phyloP scores from a whole-genome alignment of 2,797 vertebrate genomes.

The Leptodactylus fallax region DNA sequence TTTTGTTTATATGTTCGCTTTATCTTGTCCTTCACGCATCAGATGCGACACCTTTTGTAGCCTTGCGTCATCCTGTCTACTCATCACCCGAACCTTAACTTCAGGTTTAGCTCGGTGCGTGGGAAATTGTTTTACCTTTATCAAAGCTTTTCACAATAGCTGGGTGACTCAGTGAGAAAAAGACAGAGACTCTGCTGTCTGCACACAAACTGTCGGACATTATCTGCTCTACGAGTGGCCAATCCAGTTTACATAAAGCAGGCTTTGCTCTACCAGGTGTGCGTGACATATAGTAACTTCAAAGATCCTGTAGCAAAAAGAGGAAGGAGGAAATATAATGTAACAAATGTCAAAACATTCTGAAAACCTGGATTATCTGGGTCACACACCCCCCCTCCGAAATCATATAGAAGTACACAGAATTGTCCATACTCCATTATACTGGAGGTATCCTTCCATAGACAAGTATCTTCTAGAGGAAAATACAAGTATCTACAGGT shows the following conservation, averaged over 20 bases:
- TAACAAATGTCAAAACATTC: no score
- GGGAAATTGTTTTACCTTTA: constrained; percentile 21
- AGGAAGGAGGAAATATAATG: not conserved
- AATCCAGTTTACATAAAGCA: not conserved
- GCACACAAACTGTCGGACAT: not conserved
- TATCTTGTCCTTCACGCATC: not conserved
- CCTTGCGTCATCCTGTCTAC: not conserved
- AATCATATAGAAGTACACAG: no score
- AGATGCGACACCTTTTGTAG: not conserved
- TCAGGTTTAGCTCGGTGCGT: not conserved
- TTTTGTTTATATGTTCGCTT: not conserved
- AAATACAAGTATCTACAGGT: no score
- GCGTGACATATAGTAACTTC: not conserved
- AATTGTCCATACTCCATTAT: no score
- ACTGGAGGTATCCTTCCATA: no score
- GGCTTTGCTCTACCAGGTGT: not conserved
- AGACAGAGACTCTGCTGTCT: not conserved
- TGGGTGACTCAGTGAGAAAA: not conserved
- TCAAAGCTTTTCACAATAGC: constrained; percentile 26
- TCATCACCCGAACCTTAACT: not conserved
- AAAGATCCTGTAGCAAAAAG: not conserved
- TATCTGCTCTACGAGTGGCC: not conserved
- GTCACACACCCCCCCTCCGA: no score
- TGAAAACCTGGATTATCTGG: no score
- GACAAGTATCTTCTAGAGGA: no score